Conservation (phyloP, 2,888 invertebrate genomes). For the Pollenia labialis region DNA sequence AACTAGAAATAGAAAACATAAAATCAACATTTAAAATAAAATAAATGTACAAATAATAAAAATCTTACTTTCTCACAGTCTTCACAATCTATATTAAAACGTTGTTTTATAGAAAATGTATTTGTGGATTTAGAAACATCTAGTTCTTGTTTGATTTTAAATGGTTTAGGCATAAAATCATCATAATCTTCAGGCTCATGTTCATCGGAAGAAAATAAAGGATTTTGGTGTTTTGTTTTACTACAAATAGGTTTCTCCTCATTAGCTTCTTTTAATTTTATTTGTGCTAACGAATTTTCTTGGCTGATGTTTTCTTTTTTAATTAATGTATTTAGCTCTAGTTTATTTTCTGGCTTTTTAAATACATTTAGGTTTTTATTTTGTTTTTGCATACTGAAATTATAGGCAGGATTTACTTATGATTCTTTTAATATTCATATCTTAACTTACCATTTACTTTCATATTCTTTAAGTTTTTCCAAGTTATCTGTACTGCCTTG, state of each 20-base stretch:
- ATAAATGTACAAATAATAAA: not conserved
- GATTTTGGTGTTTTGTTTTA: constrained; percentile 51
- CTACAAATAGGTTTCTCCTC: constrained; percentile 26
- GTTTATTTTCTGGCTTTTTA: constrained; percentile 33
- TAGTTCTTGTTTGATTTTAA: constrained; percentile 73
- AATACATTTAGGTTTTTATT: constrained; percentile 14
- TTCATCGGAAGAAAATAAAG: constrained; percentile 40
- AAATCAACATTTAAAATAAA: not conserved
- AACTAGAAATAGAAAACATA: constrained; percentile 75
- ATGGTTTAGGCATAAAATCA: constrained; percentile 77
- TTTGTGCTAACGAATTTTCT: constrained; percentile 27
- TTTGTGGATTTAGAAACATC: not conserved
- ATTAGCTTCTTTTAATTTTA: not conserved
- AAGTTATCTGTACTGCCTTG: constrained; percentile 67
- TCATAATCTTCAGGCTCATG: constrained; percentile 59
- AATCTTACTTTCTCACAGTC: constrained; percentile 78
- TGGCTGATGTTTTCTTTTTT: constrained; percentile 45
- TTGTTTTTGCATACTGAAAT: constrained; percentile 66
- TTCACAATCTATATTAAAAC: constrained; percentile 77
- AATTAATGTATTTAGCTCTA: not conserved
- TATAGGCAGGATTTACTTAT: not conserved
- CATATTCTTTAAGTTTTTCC: constrained; percentile 76
- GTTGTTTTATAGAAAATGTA: constrained; percentile 73
- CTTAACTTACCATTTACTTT: constrained; percentile 73
- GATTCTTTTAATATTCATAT: not conserved